Base-by-base conservation (phyloP, 2,888 invertebrate species). In the Tanypteryx hageni region DNA sequence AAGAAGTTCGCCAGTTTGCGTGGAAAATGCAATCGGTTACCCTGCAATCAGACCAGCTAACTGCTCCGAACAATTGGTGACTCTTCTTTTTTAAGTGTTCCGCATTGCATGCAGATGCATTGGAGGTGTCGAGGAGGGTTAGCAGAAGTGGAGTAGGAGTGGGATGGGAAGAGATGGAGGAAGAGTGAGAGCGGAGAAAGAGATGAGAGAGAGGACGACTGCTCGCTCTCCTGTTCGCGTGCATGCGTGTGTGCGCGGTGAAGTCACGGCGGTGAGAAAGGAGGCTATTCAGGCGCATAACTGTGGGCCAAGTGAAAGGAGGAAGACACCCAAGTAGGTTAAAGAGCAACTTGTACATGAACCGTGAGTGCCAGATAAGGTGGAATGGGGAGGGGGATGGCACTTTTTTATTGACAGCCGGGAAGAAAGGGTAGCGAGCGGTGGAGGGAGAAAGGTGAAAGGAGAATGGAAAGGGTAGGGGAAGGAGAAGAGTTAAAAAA, bases 221-320 rank as follows among this genome's bases (percentile, higher is more conserved):
- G n/a, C n/a, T n/a, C n/a, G n/a, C n/a, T n/a, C n/a, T n/a, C n/a
- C n/a, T n/a, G n/a, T n/a, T n/a, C n/a, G n/a, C n/a, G n/a, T 3
- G 18, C 44, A 44, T 44, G 44, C 44, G 44, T 44, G 44, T 16
- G 57, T 10, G 16, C 16, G 16, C 83, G 83, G 56, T 83, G 83
- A 83, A 83, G 83, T 83, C 83, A 83, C 83, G 83, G 83, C 56
- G 83, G 44, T 5, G 44, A n/a, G 10, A 64, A 89, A 64, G 31
- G 64, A 89, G 89, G 89, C 89, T 64, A 18, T 10, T 9, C 61
- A 18, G 7, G 64, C 64, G 59, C 59, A 14, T 27, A 59, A 59
- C 22, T 57, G 27, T 9, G 61, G 89, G 61, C 89, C 89, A 89
- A 89, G 89, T 61, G 89, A 89, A 89, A 89, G 89, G 89, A 89